A percentile compares a stretch with the other conserved stretches of the same genome.
These are phyloP conservation scores for Acleris literana DNA, from an alignment of 2,888 invertebrate genomes.

Conservation along the genomic window DNA sequence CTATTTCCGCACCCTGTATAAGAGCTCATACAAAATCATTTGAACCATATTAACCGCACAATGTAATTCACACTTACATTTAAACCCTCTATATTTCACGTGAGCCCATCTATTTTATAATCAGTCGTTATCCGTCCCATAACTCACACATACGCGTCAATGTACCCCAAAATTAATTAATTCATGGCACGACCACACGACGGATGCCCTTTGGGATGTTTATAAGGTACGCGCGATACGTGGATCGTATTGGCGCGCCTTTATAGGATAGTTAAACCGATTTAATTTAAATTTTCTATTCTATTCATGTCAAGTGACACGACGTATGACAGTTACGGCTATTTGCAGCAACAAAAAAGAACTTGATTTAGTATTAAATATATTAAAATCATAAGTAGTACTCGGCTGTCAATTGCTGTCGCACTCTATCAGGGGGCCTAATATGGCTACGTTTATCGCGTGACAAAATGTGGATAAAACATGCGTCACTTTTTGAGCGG, in stretches of 20 bases:
- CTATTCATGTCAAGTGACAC: neutral
- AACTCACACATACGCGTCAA: conserved; percentile 46
- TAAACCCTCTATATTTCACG: conserved; percentile 39
- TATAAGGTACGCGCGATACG: conserved; percentile 22
- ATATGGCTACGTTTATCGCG: no score
- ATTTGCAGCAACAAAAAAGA: no score
- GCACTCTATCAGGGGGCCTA: no score
- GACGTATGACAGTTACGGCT: neutral
- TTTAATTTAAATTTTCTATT: conserved; percentile 5
- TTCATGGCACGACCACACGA: conserved; percentile 46
- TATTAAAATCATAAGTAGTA: no score
- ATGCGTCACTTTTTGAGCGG: no score
- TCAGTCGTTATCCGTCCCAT: conserved; percentile 46
- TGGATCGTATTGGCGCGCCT: conserved; percentile 4
- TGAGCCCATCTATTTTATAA: conserved; percentile 45
- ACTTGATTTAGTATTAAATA: no score
- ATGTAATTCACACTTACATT: conserved; percentile 14
- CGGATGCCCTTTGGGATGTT: conserved; percentile 28
- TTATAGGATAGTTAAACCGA: conserved; percentile 5
- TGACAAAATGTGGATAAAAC: no score
- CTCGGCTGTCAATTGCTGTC: no score
- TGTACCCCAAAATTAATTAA: conserved; percentile 46
- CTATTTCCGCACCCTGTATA: neutral
- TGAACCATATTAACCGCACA: neutral
- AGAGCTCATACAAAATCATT: neutral